phyloP scores from a whole-genome alignment of 1,140 invertebrate genomes.

The Aphidius ervi region DNA sequence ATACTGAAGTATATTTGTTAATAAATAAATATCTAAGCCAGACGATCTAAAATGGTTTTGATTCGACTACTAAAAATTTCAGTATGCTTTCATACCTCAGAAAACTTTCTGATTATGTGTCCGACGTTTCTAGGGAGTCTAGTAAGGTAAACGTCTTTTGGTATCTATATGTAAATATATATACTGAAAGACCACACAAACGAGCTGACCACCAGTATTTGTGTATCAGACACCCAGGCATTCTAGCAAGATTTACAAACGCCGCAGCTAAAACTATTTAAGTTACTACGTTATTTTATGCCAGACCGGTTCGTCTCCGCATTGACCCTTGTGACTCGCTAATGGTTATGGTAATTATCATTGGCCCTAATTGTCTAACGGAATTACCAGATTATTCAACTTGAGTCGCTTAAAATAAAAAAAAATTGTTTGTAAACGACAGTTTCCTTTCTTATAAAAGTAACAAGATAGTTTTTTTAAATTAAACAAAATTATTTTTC shows the following conservation, averaged over 20 bases:
- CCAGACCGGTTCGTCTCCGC: neutral
- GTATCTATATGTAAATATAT: neutral
- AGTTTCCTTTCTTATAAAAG: no score
- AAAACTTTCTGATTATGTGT: slow-evolving; percentile 44
- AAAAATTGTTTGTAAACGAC: no score
- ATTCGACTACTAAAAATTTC: slow-evolving; percentile 40
- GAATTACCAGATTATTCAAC: slow-evolving; percentile 33
- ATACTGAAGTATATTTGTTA: no score
- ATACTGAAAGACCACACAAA: slow-evolving; percentile 6
- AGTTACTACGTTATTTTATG: neutral
- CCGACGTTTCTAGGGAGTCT: slow-evolving; percentile 16
- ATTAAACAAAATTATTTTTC: no score
- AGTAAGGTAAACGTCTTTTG: neutral
- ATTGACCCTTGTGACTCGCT: slow-evolving; percentile 26
- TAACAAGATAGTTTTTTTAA: no score
- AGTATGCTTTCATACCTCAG: slow-evolving; percentile 38
- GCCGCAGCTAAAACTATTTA: neutral
- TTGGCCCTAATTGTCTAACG: slow-evolving; percentile 46
- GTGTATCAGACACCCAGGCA: slow-evolving; percentile 31
- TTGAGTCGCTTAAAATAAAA: no score
- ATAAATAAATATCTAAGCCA: slow-evolving; percentile 5
- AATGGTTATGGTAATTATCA: slow-evolving; percentile 52
- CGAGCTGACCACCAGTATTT: slow-evolving; percentile 39
- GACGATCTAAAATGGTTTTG: slow-evolving; percentile 34
- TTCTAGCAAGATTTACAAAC: slow-evolving; percentile 22